phyloP scores from a whole-genome alignment of 2,888 invertebrate genomes.

The Mimas tiliae region DNA sequence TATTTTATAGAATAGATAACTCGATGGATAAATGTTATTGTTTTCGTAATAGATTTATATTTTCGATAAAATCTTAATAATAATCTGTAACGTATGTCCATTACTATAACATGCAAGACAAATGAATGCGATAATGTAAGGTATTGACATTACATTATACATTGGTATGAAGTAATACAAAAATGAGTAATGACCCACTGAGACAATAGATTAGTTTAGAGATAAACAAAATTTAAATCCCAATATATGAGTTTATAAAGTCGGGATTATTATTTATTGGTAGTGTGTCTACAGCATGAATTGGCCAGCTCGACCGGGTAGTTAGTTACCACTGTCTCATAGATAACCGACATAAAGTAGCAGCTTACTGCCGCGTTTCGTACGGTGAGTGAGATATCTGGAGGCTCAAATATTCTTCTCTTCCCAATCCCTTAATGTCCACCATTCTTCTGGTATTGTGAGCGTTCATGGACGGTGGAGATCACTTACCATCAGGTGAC shows the following conservation, averaged over 20 bases:
- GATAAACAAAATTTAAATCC: conserved; percentile 11
- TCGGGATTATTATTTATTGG: neutral
- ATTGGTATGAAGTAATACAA: conserved; percentile 28
- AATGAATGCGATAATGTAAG: conserved; percentile 24
- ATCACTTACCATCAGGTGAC: no score
- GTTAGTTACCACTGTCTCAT: no score
- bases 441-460: no score
- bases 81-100: neutral
- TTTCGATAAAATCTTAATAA: conserved; percentile 11
- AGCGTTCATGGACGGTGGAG: no score
- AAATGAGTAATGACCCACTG: conserved; percentile 23
- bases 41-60: neutral
- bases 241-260: neutral
- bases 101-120: conserved; percentile 23
- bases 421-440: no score
- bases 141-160: no score
- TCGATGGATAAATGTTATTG: neutral
- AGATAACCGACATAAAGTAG: no score
- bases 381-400: no score
- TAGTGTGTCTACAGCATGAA: no score
- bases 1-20: neutral
- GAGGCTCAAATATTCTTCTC: no score
- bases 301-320: no score
- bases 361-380: no score
- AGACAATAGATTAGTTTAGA: conserved; percentile 24